phyloP scores from a whole-genome alignment of 2,113 vertebrate genomes.

The Coptodon bakossiorum region DNA sequence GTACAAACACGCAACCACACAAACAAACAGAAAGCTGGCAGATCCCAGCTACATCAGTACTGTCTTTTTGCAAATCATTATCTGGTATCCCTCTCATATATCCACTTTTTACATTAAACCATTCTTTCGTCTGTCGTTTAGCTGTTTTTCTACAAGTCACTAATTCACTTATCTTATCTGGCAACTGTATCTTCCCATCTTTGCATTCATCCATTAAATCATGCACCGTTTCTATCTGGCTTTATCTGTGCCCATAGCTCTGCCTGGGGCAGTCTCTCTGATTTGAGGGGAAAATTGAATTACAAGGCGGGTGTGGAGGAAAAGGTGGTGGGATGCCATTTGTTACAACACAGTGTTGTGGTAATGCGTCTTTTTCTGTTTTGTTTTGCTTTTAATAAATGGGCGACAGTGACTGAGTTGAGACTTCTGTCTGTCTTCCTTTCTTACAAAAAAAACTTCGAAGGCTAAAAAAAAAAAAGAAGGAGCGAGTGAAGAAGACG shows the following conservation, averaged over 20 bases:
- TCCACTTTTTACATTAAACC: background rate
- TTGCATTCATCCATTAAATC: background rate
- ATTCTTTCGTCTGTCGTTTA: background rate
- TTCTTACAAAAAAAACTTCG: background rate
- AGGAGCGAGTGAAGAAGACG: background rate
- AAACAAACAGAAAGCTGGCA: conserved; percentile 10
- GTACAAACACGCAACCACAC: background rate
- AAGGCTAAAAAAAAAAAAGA: background rate
- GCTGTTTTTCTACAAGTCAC: background rate
- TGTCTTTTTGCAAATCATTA: background rate
- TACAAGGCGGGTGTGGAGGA: conserved; percentile 24
- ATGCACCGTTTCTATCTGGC: conserved; percentile 2
- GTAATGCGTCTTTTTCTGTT: background rate
- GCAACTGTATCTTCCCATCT: background rate
- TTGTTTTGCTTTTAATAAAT: background rate
- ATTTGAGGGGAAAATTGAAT: conserved; percentile 56
- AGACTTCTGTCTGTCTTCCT: conserved; percentile 5
- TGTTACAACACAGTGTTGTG: conserved; percentile 25
- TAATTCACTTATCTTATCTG: background rate
- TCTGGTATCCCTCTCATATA: background rate
- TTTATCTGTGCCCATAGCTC: conserved; percentile 2
- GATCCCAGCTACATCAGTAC: background rate
- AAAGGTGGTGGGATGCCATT: conserved; percentile 39
- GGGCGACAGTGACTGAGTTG: background rate
- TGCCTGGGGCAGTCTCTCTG: conserved; percentile 3